A percentile compares a stretch with the other conserved stretches of the same genome.
Conservation (phyloP, 2,113 vertebrate genomes). For the Plotosus lineatus region DNA sequence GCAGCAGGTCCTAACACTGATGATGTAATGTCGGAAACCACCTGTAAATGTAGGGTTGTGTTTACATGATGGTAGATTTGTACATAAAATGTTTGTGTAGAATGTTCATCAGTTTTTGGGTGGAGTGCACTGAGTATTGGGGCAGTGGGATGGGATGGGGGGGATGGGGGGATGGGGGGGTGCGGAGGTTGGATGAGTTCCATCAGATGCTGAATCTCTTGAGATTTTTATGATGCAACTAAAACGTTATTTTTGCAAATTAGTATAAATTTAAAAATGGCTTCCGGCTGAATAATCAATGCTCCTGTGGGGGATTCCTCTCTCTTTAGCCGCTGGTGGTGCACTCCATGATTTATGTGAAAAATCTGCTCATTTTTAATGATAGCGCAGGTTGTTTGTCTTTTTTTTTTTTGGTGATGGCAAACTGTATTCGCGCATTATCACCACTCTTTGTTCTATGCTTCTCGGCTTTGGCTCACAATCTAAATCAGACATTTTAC, state of each 20-base stretch:
- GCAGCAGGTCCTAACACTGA: neutral
- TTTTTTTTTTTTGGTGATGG: no score
- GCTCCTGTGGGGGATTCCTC: neutral
- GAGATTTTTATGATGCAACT: constrained; percentile 4
- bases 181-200: constrained; percentile 24
- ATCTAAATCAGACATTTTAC: no score
- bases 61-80: neutral
- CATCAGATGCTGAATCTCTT: constrained; percentile 38
- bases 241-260: neutral
- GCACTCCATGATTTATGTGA: neutral
- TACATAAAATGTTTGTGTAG: neutral
- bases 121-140: neutral
- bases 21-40: neutral
- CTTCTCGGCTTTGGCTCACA: no score
- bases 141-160: no score
- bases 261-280: neutral
- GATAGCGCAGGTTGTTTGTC: neutral
- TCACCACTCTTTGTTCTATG: no score
- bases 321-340: constrained; percentile 19
- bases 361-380: neutral
- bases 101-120: neutral
- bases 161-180: no score
- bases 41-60: neutral
- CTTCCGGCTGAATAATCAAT: neutral
- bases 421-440: no score